Base-by-base conservation (phyloP, 1,140 invertebrate genomes). In the Drosophila pruinosa region DNA sequence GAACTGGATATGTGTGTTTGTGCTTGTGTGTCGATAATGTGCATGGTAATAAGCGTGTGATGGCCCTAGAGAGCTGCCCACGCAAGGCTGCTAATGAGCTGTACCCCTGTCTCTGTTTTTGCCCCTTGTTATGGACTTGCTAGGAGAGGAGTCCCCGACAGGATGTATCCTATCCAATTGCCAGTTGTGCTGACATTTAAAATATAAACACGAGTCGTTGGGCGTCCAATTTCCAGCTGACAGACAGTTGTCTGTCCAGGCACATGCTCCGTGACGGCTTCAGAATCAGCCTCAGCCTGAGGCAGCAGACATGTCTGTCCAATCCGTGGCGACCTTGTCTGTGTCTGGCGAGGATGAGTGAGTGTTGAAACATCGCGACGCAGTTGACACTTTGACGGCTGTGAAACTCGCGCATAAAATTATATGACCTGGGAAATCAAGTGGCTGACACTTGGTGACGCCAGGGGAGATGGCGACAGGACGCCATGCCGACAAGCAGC, bases 321-420 rank as follows among this genome's bases (percentile, higher is more conserved):
- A 26, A 19, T 12, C 21, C 17, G 28, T 19, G 28, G 50, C 62
- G 76, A 80, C 80, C 73, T 85, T 76, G 81, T 47, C 72, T 7
- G 43, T 21, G 63, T 12, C 54, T 26, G 31, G 22, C 21, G 22
- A 5, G 36, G 14, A 8, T 22, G 58, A 14, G 63, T n/a, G 39
- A 69, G 79, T 65, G 81, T 56, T 64, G 81, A 80, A 85, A 63
- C 57, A 62, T 62, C 68, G 67, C 75, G 54, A 72, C 57, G 76
- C 78, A 86, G 78, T 86, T 86, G 81, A 75, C 81, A 81, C 81
- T 88, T 79, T 71, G 38, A 76, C 64, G 74, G 47, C 68, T 71
- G 50, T 48, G 61, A 64, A 57, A 67, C 28, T 63, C 58, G 71
- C 71, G 81, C 81, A 88, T 86, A 75, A 88, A 86, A 86, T 88